A percentile compares a stretch with the other conserved stretches of the same genome.
phyloP scores from a whole-genome alignment of 2,888 invertebrate species.

The Syrphus vitripennis region DNA sequence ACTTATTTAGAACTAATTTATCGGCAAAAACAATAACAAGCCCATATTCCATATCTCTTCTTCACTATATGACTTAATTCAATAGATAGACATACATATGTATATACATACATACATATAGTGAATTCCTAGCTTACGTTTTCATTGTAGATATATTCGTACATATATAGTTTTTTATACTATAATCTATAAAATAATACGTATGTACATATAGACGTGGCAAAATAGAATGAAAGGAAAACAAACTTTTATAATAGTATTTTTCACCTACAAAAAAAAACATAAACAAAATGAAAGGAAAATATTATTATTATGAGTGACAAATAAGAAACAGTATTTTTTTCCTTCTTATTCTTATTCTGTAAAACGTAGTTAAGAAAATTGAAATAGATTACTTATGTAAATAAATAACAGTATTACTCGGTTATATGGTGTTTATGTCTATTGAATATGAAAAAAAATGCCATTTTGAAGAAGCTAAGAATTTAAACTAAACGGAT shows the following conservation, averaged over 20 bases:
- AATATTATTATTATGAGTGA: conserved; percentile 3
- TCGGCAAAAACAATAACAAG: conserved; percentile 27
- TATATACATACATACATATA: neutral
- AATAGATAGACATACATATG: neutral
- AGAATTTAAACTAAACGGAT: neutral
- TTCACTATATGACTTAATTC: conserved; percentile 35
- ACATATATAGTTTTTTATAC: neutral
- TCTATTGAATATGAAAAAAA: too few relatives aligned
- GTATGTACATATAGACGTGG: neutral
- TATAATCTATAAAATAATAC: conserved; percentile 9
- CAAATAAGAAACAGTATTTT: conserved; percentile 4
- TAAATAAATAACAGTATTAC: neutral
- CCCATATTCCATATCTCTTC: conserved; percentile 16
- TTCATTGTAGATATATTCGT: neutral
- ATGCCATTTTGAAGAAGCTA: neutral
- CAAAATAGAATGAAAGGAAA: conserved; percentile 2
- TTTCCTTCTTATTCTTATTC: neutral
- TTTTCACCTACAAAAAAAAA: neutral
- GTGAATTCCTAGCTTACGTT: neutral
- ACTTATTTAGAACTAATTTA: conserved; percentile 35
- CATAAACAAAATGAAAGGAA: neutral
- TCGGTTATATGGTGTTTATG: neutral
- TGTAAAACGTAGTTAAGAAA: conserved; percentile 5
- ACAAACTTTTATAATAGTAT: neutral
- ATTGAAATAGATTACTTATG: neutral